Conservation (phyloP, 2,797 vertebrate genomes). For the Pseudochirops cupreus region DNA sequence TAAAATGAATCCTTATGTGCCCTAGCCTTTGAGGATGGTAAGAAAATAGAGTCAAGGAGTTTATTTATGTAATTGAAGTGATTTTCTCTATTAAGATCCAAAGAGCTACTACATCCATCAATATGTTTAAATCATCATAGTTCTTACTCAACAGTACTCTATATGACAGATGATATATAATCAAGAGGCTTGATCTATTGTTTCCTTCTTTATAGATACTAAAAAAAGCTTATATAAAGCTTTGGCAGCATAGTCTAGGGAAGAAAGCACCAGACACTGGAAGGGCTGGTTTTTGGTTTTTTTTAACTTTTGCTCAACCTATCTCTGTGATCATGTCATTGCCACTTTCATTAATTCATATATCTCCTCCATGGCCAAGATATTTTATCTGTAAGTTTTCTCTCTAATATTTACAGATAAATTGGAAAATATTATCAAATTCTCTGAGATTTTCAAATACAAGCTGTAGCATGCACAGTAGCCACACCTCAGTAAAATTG, state of each 20-base stretch:
- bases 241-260: neutral
- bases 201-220: neutral
- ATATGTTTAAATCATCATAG: neutral
- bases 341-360: neutral
- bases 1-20: neutral
- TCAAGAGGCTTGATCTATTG: neutral
- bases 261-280: neutral
- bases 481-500: neutral
- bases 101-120: neutral
- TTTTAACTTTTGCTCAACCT: neutral
- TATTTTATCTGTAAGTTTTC: neutral
- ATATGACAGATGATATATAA: neutral
- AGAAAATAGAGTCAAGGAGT: neutral
- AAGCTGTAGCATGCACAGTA: neutral
- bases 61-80: neutral
- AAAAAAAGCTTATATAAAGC: neutral
- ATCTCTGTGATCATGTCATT: neutral
- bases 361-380: neutral
- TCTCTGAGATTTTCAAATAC: conserved; percentile 7
- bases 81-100: neutral
- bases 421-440: neutral
- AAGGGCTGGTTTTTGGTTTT: neutral
- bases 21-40: neutral
- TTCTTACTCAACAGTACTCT: neutral
- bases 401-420: neutral